These are phyloP conservation scores for Capreolus pygargus DNA, from an alignment of 2,113 vertebrate species.

Conservation along the genomic window DNA sequence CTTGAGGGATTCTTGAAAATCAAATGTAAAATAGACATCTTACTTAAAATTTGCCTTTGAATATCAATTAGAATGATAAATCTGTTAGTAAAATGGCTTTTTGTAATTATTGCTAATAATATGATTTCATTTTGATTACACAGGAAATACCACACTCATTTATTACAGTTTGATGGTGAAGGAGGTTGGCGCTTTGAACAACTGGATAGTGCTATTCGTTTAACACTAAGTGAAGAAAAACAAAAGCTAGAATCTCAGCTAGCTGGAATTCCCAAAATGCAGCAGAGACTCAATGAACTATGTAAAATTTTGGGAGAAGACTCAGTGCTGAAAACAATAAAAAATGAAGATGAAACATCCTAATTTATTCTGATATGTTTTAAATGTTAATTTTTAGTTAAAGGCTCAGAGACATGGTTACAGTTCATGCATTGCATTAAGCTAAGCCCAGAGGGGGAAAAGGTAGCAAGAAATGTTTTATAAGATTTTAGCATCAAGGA, in stretches of 20 bases:
- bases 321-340: constrained; percentile 92
- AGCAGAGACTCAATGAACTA: constrained; percentile 95
- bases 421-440: constrained; percentile 76
- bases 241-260: constrained; percentile 96
- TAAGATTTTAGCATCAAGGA: constrained; percentile 65
- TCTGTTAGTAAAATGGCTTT: constrained; percentile 3
- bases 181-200: constrained; percentile 97
- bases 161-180: constrained; percentile 98
- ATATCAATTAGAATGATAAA: constrained; percentile 11
- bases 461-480: constrained; percentile 70
- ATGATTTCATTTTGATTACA: constrained; percentile 64
- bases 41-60: constrained; percentile 25
- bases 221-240: constrained; percentile 96
- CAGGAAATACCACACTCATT: constrained; percentile 99
- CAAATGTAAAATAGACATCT: background rate
- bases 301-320: constrained; percentile 98
- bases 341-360: constrained; percentile 77
- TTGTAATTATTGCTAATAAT: constrained; percentile 53
- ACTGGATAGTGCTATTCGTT: constrained; percentile 93
- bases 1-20: background rate
- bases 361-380: constrained; percentile 72
- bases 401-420: constrained; percentile 68
- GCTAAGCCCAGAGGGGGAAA: constrained; percentile 71
- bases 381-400: constrained; percentile 74
- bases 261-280: constrained; percentile 97